Evolutionary conservation across 2,888 invertebrate species (phyloP).

Genomic region (Zaprionus bogoriensis): DNA sequence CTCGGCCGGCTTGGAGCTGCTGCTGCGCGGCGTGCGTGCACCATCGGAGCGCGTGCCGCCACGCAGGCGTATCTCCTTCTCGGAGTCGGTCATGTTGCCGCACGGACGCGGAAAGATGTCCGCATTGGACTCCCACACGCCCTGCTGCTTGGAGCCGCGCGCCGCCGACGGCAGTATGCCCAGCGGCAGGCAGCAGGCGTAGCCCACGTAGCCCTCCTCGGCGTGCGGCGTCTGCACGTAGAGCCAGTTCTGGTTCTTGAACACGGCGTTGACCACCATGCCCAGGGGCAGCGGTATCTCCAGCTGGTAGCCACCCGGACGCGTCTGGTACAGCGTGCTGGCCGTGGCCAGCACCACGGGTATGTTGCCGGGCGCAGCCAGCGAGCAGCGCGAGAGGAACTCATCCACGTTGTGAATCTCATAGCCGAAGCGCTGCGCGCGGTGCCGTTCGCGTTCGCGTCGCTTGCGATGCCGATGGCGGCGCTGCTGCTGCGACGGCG

Average conservation of each 20-base stretch:
- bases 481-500: slow-evolving; percentile 61
- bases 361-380: slow-evolving; percentile 92
- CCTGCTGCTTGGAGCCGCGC: slow-evolving; percentile 83
- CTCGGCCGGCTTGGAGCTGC: slow-evolving; percentile 57
- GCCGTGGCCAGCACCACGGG: slow-evolving; percentile 91
- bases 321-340: slow-evolving; percentile 89
- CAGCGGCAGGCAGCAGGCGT: slow-evolving; percentile 89
- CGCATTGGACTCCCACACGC: slow-evolving; percentile 92
- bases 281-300: slow-evolving; percentile 90
- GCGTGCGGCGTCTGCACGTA: slow-evolving; percentile 94
- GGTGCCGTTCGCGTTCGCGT: slow-evolving; percentile 76
- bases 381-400: slow-evolving; percentile 90
- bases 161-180: slow-evolving; percentile 87
- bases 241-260: slow-evolving; percentile 92
- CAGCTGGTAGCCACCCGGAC: slow-evolving; percentile 87
- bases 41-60: slow-evolving; percentile 88
- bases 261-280: slow-evolving; percentile 93
- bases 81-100: slow-evolving; percentile 91
- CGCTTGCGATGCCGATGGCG: slow-evolving; percentile 82
- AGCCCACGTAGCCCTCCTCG: slow-evolving; percentile 91
- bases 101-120: slow-evolving; percentile 92
- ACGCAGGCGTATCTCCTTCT: slow-evolving; percentile 86
- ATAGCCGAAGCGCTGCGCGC: slow-evolving; percentile 86
- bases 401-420: slow-evolving; percentile 91
- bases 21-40: slow-evolving; percentile 84